Base-by-base conservation (phyloP, 2,797 vertebrate species). In the Oophaga sylvatica region DNA sequence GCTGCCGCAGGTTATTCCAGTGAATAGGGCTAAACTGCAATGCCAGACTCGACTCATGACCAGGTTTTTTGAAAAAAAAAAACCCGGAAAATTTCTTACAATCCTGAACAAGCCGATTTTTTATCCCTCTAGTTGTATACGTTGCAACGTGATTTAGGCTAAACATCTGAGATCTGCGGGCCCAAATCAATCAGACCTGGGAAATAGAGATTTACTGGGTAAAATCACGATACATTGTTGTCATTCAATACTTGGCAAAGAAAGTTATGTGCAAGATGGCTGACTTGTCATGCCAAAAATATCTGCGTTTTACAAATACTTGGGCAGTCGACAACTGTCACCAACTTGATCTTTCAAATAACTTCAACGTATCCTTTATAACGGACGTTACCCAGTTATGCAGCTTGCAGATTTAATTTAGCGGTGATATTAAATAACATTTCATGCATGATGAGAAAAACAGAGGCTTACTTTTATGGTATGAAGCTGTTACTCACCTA, bases 321-420 rank as follows among this genome's bases (percentile, higher is more conserved):
- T 81, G 41, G 13, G 63, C 35, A 81, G 31, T 13, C 35, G 59
- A 81, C 80, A 81, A 48, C 31, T 81, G 80, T 67, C 80, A 63
- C 60, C 59, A 65, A 45, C 59, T 45, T 48, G 26, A 35, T 80
- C 78, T 22, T 31, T 62, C 57, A 35, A 60, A 80, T 62, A 4
- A 15, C 17, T 41, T 22, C 60, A 45, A 13, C 35, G 1, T 22
- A 35, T 35, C 15, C 26, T n/a, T 81, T 45, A 65, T 63, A 81
- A 16, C 8, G 15, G 31, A 13, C 31, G 16, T 45, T 45, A 12
- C 35, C 63, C 5, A 35, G 31, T 80, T 60, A 60, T 80, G 26
- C 19, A 12, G 20, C 48, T 48, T 76, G 75, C 2, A 56, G 45
- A 41, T 53, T 53, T 4, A 56, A 22, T 56, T 67, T 67, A 67